Base-by-base conservation (phyloP, 2,888 invertebrate species). In the Operophtera brumata region DNA sequence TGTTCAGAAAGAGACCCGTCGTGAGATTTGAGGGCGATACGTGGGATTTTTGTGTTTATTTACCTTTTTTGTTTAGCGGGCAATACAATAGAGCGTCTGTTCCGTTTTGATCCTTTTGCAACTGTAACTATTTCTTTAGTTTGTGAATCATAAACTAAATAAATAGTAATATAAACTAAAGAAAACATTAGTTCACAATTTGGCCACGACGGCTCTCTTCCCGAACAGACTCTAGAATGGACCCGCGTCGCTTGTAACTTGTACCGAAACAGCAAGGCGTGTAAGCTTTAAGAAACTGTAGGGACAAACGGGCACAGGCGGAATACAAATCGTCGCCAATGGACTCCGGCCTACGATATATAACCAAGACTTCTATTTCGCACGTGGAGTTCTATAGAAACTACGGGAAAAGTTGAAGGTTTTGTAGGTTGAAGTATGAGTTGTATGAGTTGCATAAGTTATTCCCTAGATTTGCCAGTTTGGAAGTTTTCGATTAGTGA, bases 241-340 rank as follows among this genome's bases (percentile, higher is more conserved):
- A 20, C 20, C n/a, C 6, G 11, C 8, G 1, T 13, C 25, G 34
- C 45, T 51, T 58, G 4, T 58, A n/a, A 25, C 50, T 44, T 42
- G 25, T 8, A 40, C 56, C 52, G 36, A 36, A 36, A 8, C 35
- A 42, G n/a, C 11, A 41, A 51, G 40, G 12, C 52, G 36, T 20
- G 20, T 54, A 50, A 58, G 57, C 56, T 52, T 49, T 57, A 63
- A 61, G 62, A 64, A 60, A 62, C 57, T 46, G 56, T 14, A 46
- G 50, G 49, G 48, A 30, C 47, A 41, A 54, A 47, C 41, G 11
- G 50, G 41, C 42, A 47, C 49, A 44, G 34, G 6, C 13, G 47
- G 63, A 64, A 65, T 65, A 64, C 60, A 59, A 62, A 65, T 65
- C 14, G 62, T 54, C 58, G 12, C 47, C 59, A 61, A 61, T 59